These are phyloP conservation scores for Lycia hirtaria DNA, from an alignment of 2,888 invertebrate genomes.

Conservation along the genomic window DNA sequence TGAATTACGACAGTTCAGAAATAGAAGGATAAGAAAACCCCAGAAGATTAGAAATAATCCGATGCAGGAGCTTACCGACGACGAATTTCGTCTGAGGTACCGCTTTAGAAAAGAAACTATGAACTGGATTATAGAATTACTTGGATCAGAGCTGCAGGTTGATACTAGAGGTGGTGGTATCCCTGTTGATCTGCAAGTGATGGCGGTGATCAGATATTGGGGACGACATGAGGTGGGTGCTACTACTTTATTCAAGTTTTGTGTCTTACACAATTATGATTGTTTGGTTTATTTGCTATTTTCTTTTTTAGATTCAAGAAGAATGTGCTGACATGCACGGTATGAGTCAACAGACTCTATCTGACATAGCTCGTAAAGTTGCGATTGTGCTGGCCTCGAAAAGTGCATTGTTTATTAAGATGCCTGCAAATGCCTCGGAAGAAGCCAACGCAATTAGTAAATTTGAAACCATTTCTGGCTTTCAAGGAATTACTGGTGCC, in stretches of 20 bases:
- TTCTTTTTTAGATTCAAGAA: background rate
- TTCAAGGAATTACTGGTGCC: background rate
- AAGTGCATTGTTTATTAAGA: background rate
- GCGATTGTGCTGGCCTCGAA: background rate
- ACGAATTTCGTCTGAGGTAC: background rate
- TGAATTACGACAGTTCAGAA: too few species aligned
- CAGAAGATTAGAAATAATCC: too few species aligned
- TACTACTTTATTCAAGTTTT: background rate
- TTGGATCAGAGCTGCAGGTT: background rate
- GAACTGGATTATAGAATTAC: background rate
- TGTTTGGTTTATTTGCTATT: too few species aligned
- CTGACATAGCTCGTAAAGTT: background rate
- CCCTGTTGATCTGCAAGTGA: too few species aligned
- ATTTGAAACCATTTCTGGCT: conserved; percentile 2
- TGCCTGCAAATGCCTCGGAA: background rate
- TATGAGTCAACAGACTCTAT: background rate
- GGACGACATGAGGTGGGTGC: background rate
- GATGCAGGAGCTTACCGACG: too few species aligned
- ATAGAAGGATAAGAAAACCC: too few species aligned
- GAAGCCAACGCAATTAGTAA: background rate
- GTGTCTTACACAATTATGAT: too few species aligned
- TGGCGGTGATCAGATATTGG: too few species aligned
- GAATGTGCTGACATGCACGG: too few species aligned
- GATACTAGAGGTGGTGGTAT: background rate
- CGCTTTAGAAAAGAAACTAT: background rate